Evolutionary conservation across 2,113 vertebrate genomes (phyloP).

Genomic region (Oceanodroma tethys): DNA sequence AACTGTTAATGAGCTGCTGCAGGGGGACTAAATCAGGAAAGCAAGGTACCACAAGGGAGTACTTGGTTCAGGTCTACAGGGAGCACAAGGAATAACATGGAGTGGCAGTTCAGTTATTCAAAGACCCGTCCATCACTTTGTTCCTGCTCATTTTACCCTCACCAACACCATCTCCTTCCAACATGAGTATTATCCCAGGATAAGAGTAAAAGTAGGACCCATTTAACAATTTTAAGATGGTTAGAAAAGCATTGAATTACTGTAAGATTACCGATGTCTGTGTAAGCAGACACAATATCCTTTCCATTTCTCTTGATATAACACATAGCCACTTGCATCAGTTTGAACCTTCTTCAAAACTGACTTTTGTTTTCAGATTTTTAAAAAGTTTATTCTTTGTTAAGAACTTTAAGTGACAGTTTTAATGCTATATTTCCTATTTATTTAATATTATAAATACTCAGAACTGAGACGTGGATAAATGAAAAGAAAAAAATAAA

Average conservation of each 20-base stretch:
- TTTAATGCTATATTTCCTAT: background rate
- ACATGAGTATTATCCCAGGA: background rate
- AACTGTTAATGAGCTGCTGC: background rate
- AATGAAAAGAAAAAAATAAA: background rate
- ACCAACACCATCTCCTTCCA: background rate
- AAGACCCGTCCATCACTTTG: background rate
- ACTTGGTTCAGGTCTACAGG: background rate
- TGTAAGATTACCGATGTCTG: background rate
- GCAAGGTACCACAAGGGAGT: background rate
- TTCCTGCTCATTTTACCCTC: background rate
- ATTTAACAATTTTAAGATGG: background rate
- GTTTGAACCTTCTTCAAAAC: background rate
- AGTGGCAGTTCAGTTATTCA: background rate
- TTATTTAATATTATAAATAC: background rate
- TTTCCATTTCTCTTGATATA: background rate
- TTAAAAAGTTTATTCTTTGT: background rate
- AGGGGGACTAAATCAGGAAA: background rate
- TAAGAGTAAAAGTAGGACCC: background rate
- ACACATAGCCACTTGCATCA: background rate
- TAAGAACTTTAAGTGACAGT: background rate
- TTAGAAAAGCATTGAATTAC: background rate
- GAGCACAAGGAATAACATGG: background rate
- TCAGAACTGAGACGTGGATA: background rate
- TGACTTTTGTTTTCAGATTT: background rate
- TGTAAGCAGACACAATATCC: background rate